phyloP scores from a whole-genome alignment of 1,140 invertebrate species.

The Solenopsis invicta region DNA sequence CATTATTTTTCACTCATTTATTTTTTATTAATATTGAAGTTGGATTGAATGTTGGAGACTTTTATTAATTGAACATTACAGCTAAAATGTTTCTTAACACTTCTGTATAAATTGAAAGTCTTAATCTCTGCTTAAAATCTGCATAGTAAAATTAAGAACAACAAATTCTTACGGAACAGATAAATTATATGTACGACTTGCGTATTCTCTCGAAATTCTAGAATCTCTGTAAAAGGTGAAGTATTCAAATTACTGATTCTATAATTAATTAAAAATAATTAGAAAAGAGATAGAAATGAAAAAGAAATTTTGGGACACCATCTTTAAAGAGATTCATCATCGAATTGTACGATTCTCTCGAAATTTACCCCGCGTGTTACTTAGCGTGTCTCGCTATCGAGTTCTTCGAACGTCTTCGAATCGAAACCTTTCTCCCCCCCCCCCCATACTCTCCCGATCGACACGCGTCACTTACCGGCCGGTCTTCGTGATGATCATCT shows the following conservation, averaged over 20 bases:
- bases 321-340: not conserved
- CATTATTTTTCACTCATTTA: too few species aligned
- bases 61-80: too few species aligned
- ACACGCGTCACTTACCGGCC: conserved; percentile 92
- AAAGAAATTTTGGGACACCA: not conserved
- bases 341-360: too few species aligned
- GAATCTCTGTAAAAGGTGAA: not conserved
- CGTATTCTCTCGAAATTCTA: not conserved
- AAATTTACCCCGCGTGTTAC: not conserved
- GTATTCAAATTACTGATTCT: not conserved
- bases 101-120: too few species aligned
- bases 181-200: not conserved
- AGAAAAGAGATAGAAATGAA: not conserved
- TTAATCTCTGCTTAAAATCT: too few species aligned
- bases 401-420: not conserved
- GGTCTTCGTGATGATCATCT: conserved; percentile 99
- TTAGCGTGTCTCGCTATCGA: not conserved
- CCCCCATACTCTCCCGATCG: conserved; percentile 26
- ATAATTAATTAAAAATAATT: not conserved
- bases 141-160: not conserved
- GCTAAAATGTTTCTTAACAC: too few species aligned
- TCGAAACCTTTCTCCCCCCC: not conserved
- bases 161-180: not conserved
- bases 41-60: too few species aligned
- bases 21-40: too few species aligned